Conservation (phyloP, 1,140 invertebrate species). For the Maniola jurtina region DNA sequence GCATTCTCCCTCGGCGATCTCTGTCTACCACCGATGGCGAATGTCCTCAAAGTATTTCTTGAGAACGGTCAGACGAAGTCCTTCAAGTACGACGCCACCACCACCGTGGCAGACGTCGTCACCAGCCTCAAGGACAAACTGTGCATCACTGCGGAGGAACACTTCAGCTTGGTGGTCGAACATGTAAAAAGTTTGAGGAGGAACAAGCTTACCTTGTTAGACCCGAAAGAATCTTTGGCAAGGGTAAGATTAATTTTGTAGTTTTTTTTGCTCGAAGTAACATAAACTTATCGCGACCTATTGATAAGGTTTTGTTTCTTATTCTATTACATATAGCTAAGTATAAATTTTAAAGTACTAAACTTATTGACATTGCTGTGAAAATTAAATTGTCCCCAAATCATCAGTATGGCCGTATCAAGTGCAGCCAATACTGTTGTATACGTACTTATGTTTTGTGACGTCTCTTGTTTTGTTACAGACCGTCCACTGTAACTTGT, state of each 20-base stretch:
- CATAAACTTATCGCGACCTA: too few species aligned
- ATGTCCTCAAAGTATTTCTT: conserved; percentile 94
- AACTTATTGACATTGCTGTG: too few species aligned
- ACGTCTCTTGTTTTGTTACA: too few species aligned
- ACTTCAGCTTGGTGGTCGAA: conserved; percentile 93
- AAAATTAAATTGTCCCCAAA: too few species aligned
- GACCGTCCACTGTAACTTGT: too few species aligned
- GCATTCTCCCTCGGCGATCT: conserved; percentile 88
- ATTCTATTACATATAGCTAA: too few species aligned
- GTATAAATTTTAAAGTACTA: too few species aligned
- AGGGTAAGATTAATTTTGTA: conserved; percentile 80
- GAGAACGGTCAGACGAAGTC: conserved; percentile 97
- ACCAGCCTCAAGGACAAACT: conserved; percentile 92
- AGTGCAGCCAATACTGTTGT: too few species aligned
- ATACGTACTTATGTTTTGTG: too few species aligned
- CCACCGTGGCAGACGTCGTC: conserved; percentile 93
- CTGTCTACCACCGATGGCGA: conserved; percentile 92
- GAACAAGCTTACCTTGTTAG: conserved; percentile 90
- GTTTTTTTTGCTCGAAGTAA: not conserved
- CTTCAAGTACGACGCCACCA: conserved; percentile 96
- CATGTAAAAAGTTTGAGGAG: conserved; percentile 92
- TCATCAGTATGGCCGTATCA: too few species aligned
- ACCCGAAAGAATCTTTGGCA: conserved; percentile 90
- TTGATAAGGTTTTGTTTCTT: too few species aligned
- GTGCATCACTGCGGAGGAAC: conserved; percentile 87